Base-by-base conservation (phyloP, 2,888 invertebrate species). In the Tenthredo distinguenda region DNA sequence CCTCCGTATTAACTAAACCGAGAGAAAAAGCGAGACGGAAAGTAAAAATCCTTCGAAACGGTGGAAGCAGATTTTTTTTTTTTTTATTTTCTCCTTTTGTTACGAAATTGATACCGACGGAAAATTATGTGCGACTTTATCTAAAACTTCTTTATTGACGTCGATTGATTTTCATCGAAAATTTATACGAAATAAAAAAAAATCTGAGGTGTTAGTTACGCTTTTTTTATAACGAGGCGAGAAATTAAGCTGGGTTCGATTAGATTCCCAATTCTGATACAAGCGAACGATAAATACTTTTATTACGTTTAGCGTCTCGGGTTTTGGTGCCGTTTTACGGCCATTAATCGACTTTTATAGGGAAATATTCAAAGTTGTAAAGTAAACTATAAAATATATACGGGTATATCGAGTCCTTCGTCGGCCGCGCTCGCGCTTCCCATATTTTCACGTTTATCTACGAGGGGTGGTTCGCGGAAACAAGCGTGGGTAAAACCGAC, bases 341-440 rank as follows among this genome's bases (percentile, higher is more conserved):
- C 81, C 81, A 81, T 81, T 81, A 81, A 81, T 62, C 81, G 81
- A 81, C 40, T 81, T 81, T 81, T 81, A 81, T 81, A 62, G 81
- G n/a, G 81, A 81, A 81, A 81, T 81, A 81, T 81, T 81, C 81
- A 62, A 81, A 81, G 81, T 62, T 62, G 81, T 81, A 81, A 81
- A 81, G 62, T 62, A 62, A 77, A 77, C 77, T 77, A 77, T 77
- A 77, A 77, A 77, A 55, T 50, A 77, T 77, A 50, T 77, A 74
- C 43, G 43, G 18, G 18, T 50, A 55, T 74, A 72, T 76, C 34
- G 55, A 31, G 21, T 77, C 72, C 18, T 72, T 72, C 74, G 10
- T 21, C 40, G 10, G 18, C 15, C 76, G 18, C 18, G 31, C 21
- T 43, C 77, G 31, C 18, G 10, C 21, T 43, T 40, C 77, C 55